phyloP scores from a whole-genome alignment of 1,140 invertebrate genomes.

The Trichoplusia ni region DNA sequence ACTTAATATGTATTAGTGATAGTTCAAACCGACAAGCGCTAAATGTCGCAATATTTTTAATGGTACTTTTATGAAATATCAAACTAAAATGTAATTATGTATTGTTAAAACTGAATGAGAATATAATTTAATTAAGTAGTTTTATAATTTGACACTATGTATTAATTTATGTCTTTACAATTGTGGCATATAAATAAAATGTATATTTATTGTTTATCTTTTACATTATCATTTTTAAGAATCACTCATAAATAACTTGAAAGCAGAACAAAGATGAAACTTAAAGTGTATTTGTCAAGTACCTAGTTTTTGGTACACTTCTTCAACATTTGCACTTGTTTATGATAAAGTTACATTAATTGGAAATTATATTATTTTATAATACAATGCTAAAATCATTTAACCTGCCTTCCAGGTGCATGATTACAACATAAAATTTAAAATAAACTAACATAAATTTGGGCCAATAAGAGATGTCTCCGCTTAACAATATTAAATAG shows the following conservation, averaged over 20 bases:
- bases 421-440: slow-evolving; percentile 45
- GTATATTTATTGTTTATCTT: slow-evolving; percentile 31
- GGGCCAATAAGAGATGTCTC: slow-evolving; percentile 37
- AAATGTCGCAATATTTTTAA: too few relatives aligned
- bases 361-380: slow-evolving; percentile 20
- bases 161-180: not conserved
- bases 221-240: slow-evolving; percentile 35
- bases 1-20: too few relatives aligned
- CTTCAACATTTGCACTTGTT: slow-evolving; percentile 21
- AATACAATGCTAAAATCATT: slow-evolving; percentile 23
- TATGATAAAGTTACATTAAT: slow-evolving; percentile 15
- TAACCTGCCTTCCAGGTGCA: slow-evolving; percentile 26
- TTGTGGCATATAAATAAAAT: not conserved
- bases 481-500: slow-evolving; percentile 34
- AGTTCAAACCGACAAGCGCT: too few relatives aligned
- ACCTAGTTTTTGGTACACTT: slow-evolving; percentile 16
- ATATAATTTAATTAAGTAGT: not conserved
- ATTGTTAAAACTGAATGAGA: slow-evolving; percentile 1
- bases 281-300: slow-evolving; percentile 19
- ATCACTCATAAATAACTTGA: slow-evolving; percentile 41
- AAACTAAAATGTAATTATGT: too few relatives aligned
- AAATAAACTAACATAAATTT: slow-evolving; percentile 45
- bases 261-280: slow-evolving; percentile 34
- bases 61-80: too few relatives aligned
- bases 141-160: not conserved